These are phyloP conservation scores for Tolypeutes matacus DNA, from an alignment of 2,797 vertebrate species.

Conservation along the genomic window DNA sequence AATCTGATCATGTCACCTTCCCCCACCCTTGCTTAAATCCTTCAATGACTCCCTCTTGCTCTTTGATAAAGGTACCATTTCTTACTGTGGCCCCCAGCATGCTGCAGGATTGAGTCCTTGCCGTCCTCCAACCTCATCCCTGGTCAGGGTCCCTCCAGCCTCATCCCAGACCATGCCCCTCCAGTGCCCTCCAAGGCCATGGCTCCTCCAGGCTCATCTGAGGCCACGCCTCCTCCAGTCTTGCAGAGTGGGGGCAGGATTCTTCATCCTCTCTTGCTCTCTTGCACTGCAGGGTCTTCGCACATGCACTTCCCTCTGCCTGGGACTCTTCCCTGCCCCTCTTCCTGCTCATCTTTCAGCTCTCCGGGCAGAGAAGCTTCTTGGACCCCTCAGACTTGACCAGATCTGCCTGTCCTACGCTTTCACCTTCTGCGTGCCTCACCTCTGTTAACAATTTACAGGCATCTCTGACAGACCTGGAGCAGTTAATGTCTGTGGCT, in stretches of 20 bases:
- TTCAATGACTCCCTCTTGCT: background rate
- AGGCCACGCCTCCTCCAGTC: too few species aligned
- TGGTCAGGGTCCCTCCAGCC: rapidly evolving
- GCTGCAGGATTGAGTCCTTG: background rate
- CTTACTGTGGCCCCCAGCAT: background rate
- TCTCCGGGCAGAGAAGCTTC: background rate
- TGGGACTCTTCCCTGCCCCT: background rate
- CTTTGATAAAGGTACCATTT: background rate
- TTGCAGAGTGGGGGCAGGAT: too few species aligned
- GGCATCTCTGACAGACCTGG: too few species aligned
- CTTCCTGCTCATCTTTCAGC: background rate
- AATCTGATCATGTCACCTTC: background rate
- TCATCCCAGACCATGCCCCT: rapidly evolving
- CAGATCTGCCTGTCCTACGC: background rate
- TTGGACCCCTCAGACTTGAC: background rate
- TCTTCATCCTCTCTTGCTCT: background rate
- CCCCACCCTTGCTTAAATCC: background rate
- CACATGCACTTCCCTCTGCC: background rate
- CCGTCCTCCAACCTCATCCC: background rate
- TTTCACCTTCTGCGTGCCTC: background rate
- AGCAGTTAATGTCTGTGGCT: too few species aligned
- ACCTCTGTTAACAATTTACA: background rate
- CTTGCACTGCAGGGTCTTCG: too few species aligned
- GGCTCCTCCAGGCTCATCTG: too few species aligned
- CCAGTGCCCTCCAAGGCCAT: background rate